phyloP scores from a whole-genome alignment of 2,888 invertebrate species.

The Myathropa florea region DNA sequence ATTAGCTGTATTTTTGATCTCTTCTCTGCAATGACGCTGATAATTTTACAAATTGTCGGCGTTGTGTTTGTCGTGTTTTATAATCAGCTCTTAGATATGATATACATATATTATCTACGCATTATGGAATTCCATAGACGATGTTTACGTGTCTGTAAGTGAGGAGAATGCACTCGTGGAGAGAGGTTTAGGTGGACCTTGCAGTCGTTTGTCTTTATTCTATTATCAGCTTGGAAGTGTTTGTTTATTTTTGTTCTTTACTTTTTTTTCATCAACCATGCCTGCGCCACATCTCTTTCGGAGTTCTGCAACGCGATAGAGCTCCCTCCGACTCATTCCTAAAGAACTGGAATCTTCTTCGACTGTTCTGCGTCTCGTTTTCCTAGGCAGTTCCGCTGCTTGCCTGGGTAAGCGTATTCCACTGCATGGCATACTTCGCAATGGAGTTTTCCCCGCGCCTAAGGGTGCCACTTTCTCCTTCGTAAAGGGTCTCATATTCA shows the following conservation, averaged over 20 bases:
- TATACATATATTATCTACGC: slow-evolving; percentile 47
- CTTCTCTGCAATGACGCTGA: slow-evolving; percentile 55
- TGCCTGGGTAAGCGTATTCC: no score
- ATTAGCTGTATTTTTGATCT: slow-evolving; percentile 64
- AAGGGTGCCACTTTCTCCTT: no score
- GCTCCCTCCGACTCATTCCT: no score
- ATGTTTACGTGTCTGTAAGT: slow-evolving; percentile 40
- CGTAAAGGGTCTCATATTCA: no score
- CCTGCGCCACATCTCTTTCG: no score
- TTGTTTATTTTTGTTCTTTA: neutral
- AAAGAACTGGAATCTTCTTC: no score
- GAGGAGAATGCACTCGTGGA: neutral
- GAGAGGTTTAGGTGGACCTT: neutral
- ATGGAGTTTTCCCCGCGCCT: no score
- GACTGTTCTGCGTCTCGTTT: no score
- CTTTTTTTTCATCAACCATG: no score
- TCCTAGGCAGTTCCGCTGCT: no score
- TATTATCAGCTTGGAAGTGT: neutral
- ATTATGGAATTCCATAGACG: slow-evolving; percentile 52
- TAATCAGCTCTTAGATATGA: slow-evolving; percentile 59
- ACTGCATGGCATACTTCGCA: no score
- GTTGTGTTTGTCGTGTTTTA: slow-evolving; percentile 66
- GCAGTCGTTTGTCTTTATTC: neutral
- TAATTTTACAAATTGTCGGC: slow-evolving; percentile 49
- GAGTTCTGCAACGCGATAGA: no score